Base-by-base conservation (phyloP, 2,113 vertebrate genomes). In the Neogobius melanostomus region DNA sequence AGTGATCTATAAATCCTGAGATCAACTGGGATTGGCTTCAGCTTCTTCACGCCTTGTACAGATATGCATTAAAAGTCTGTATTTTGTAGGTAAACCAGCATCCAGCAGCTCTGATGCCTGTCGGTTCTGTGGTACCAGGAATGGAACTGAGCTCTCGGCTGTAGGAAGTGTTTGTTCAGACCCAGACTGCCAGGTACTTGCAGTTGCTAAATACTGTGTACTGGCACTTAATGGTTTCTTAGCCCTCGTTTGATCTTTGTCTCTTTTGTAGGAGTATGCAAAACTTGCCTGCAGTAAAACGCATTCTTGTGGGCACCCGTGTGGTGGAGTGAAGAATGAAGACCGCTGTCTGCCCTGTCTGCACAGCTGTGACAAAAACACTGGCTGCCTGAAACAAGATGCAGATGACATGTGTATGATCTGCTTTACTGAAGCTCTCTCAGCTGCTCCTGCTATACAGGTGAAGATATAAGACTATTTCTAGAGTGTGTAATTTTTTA, bases 341-440 rank as follows among this genome's bases (percentile, higher is more conserved):
- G 97, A 98, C 65, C 87, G 90, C 11, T 99, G 98, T 67, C 87
- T 99, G 71, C 98, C 98, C 0, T 99, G 98, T 87, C 87, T 99
- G 67, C 96, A 99, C 0, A 96, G 97, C 76, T 99, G 98, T 12
- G 96, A 98, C 74, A 98, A 98, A 89, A 96, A 74, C 10, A 90
- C 94, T 0, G 86, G 94, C 45, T 93, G 91, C 12, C 92, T 99
- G 56, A 99, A 99, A 68, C 98, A 99, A 79, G 98, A 99, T 6
- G 98, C 98, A 0, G 98, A 99, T 63, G 98, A 99, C 89, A 99
- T 99, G 98, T 99, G 98, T 83, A 99, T 99, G 98, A 95, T 99
- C 82, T 99, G 98, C 84, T 99, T 99, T 89, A 99, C 98, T 0
- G 98, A 99, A 82, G 98, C 98, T 0, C 96, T 99, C 76, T 99